Evolutionary conservation across 2,888 invertebrate genomes (phyloP).

Genomic region (Pocota personata): DNA sequence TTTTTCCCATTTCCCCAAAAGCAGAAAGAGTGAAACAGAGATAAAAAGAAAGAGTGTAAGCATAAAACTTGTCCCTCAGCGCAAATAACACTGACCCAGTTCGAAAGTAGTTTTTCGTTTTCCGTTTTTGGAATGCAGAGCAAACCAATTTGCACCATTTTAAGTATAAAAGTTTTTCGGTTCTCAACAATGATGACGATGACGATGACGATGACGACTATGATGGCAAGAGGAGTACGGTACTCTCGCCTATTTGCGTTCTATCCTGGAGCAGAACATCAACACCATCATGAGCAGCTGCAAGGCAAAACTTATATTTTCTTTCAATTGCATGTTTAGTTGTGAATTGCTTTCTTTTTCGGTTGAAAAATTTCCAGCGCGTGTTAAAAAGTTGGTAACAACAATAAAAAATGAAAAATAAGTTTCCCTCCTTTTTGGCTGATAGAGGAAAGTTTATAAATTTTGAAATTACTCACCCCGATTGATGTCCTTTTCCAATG

Average conservation of each 20-base stretch:
- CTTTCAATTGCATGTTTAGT: slow-evolving; percentile 67
- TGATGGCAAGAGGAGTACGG: background rate
- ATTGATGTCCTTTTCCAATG: slow-evolving; percentile 40
- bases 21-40: background rate
- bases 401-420: slow-evolving; percentile 2
- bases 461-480: slow-evolving; percentile 33
- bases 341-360: slow-evolving; percentile 23
- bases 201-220: background rate
- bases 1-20: background rate
- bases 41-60: background rate
- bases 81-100: slow-evolving; percentile 70
- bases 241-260: slow-evolving; percentile 9
- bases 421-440: background rate
- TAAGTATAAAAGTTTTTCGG: slow-evolving; percentile 56
- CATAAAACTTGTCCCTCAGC: slow-evolving; percentile 65
- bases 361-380: background rate
- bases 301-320: slow-evolving; percentile 42
- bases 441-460: background rate
- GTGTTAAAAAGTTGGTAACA: slow-evolving; percentile 26
- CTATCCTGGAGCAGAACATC: slow-evolving; percentile 37
- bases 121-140: slow-evolving; percentile 62
- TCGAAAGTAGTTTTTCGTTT: slow-evolving; percentile 55
- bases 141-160: slow-evolving; percentile 71
- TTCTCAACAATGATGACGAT: slow-evolving; percentile 8
- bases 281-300: slow-evolving; percentile 43